Evolutionary conservation across 2,797 vertebrate genomes (phyloP).

Genomic region (Acipenser oxyrinchus): DNA sequence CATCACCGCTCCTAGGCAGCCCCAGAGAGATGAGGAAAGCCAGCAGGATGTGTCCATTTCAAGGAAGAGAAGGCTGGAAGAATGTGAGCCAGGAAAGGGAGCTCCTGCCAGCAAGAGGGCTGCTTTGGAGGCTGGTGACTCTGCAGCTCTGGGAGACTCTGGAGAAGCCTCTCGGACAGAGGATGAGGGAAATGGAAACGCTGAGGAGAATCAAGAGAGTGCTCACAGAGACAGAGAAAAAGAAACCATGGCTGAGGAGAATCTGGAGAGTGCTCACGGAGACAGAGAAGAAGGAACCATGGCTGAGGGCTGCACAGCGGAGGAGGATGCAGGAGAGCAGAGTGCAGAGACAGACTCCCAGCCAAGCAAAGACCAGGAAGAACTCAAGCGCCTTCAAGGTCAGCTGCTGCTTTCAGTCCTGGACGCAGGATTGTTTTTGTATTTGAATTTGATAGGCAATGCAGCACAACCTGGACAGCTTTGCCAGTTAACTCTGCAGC

Average conservation of each 20-base stretch:
- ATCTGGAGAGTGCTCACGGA: background rate
- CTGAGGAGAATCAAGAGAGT: background rate
- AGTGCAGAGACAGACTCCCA: no score
- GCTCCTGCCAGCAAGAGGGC: constrained; percentile 33
- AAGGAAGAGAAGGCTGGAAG: background rate
- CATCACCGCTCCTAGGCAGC: constrained; percentile 27
- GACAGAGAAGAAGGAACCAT: constrained; percentile 7
- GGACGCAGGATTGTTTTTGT: no score
- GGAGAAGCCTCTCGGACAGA: background rate
- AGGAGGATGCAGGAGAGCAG: background rate
- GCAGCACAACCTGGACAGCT: no score
- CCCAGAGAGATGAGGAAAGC: constrained; percentile 32
- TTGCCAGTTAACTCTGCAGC: no score
- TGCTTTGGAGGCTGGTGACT: constrained; percentile 14
- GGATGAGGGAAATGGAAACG: background rate
- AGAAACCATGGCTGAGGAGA: constrained; percentile 16
- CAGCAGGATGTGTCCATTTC: background rate
- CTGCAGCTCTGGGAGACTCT: background rate
- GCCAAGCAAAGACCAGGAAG: no score
- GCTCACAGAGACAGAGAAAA: background rate
- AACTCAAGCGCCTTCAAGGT: no score
- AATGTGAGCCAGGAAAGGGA: constrained; percentile 3
- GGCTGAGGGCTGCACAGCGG: background rate
- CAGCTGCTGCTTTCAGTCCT: no score
- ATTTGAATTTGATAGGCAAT: no score